Conservation (phyloP, 2,797 vertebrate species). For the Sebastes oblongus region DNA sequence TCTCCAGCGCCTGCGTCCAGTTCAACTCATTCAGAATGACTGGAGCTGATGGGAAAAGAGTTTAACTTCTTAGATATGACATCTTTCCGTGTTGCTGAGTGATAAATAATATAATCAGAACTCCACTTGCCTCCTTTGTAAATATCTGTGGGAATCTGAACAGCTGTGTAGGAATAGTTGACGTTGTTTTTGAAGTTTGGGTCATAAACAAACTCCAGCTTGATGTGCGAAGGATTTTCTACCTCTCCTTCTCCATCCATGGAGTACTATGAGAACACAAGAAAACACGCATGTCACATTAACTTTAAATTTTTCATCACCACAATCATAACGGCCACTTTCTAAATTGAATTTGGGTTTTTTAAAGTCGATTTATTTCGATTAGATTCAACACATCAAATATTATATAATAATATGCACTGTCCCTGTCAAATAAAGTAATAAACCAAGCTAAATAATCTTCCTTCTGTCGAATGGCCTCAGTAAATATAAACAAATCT, state of each 20-base stretch:
- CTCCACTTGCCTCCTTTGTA: conserved; percentile 95
- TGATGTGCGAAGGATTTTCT: conserved; percentile 88
- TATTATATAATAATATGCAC: too few relatives aligned
- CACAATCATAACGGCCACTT: not conserved
- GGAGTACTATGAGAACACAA: conserved; percentile 59
- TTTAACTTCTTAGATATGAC: not conserved
- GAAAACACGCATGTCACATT: not conserved
- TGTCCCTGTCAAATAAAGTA: too few relatives aligned
- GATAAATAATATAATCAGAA: not conserved
- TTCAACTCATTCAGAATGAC: conserved; percentile 95
- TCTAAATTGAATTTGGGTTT: not conserved
- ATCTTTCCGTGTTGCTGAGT: not conserved
- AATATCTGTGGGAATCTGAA: conserved; percentile 99
- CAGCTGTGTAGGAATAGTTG: conserved; percentile 97
- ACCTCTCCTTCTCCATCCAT: conserved; percentile 91
- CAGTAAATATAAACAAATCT: not conserved
- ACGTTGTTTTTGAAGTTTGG: conserved; percentile 97
- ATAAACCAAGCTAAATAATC: too few relatives aligned
- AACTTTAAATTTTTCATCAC: not conserved
- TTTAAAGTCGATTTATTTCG: not conserved
- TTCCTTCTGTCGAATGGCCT: not conserved
- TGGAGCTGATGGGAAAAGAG: conserved; percentile 80
- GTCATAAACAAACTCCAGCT: conserved; percentile 94
- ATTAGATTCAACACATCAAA: not conserved
- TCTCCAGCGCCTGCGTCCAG: conserved; percentile 94